A percentile compares a stretch with the other conserved stretches of the same genome.
phyloP scores from a whole-genome alignment of 2,113 vertebrate species.

The Myxocyprinus asiaticus region DNA sequence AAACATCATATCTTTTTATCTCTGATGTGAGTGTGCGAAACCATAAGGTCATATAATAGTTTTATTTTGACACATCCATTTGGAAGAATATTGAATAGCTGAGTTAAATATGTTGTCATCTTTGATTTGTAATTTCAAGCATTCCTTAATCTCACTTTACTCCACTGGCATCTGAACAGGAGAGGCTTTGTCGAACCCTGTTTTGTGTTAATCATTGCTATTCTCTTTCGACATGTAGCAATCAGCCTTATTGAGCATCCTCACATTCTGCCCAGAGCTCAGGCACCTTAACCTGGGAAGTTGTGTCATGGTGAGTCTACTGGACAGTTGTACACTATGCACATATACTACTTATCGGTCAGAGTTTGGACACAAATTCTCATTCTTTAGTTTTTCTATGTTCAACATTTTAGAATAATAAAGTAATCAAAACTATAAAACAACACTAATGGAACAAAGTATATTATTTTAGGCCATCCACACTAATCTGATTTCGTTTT shows the following conservation, averaged over 20 bases:
- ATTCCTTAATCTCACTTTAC: slow-evolving; percentile 24
- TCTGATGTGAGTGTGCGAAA: background rate
- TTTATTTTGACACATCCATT: slow-evolving; percentile 42
- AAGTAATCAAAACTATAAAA: no score
- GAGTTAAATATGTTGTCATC: slow-evolving; percentile 7
- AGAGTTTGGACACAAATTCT: no score
- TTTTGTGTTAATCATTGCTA: background rate
- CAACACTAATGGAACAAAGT: no score
- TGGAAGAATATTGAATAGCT: slow-evolving; percentile 27
- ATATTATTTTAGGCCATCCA: no score
- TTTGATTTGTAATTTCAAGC: background rate
- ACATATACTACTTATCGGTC: no score
- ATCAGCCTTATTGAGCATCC: slow-evolving; percentile 92
- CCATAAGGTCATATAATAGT: slow-evolving; percentile 41
- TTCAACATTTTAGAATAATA: no score
- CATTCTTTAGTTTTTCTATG: no score
- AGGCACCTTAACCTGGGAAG: slow-evolving; percentile 94
- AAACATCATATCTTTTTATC: slow-evolving; percentile 34
- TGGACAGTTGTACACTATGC: background rate
- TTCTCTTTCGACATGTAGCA: slow-evolving; percentile 77
- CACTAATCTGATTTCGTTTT: no score
- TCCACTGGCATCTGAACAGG: background rate
- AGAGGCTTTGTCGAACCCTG: background rate
- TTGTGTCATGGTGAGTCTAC: slow-evolving; percentile 89
- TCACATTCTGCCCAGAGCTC: slow-evolving; percentile 94